Percentiles rank a stretch among this genome's conserved stretches.
Conservation (phyloP, 2,113 vertebrate species). For the Cathartes aura region DNA sequence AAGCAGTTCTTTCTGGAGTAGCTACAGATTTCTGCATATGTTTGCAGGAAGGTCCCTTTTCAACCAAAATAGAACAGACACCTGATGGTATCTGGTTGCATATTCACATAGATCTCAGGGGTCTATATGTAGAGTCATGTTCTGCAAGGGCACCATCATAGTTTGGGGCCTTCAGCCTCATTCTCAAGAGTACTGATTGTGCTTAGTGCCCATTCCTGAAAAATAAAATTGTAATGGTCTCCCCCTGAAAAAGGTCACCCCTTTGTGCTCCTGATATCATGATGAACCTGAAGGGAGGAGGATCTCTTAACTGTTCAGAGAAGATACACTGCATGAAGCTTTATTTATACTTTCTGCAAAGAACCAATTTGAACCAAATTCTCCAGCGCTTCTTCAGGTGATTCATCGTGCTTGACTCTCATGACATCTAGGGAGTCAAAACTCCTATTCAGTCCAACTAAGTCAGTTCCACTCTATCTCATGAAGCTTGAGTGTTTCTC, state of each 20-base stretch:
- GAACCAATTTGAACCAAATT: neutral
- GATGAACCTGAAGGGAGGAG: neutral
- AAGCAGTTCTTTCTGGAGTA: neutral
- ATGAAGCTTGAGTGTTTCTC: neutral
- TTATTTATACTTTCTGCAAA: neutral
- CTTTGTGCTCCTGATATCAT: neutral
- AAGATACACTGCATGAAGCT: neutral
- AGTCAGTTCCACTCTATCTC: neutral
- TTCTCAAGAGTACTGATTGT: neutral
- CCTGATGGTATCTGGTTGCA: neutral
- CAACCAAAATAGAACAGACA: constrained; percentile 2
- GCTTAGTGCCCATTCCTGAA: neutral
- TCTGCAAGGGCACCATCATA: neutral
- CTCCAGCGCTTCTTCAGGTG: neutral
- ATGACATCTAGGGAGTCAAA: neutral
- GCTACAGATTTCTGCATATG: neutral
- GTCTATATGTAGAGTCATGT: neutral
- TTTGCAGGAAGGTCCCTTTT: constrained; percentile 1
- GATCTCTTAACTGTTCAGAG: neutral
- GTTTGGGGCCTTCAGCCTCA: neutral
- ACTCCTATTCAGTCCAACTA: neutral
- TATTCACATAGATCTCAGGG: neutral
- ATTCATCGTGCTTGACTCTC: neutral
- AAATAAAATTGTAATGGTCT: neutral
- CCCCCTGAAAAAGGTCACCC: rapidly evolving